Base-by-base conservation (phyloP, 2,113 vertebrate genomes). In the Chitala chitala region DNA sequence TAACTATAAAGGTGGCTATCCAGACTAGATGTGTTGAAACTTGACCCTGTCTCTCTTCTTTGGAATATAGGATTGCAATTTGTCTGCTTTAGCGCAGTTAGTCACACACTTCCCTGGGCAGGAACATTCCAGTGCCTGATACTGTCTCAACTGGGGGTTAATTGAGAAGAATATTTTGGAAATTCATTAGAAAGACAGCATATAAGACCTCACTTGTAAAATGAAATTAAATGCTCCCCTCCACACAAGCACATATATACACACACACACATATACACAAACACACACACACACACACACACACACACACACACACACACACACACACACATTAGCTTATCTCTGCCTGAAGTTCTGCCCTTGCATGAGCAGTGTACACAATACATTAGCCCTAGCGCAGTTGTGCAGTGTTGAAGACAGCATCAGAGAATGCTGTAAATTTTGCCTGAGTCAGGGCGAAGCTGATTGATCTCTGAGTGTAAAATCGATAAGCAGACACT, bases 391-490 rank as follows among this genome's bases (percentile, higher is more conserved):
- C 88, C 87, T 89, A 91, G 90, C 87, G 86, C 82, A n/a, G n/a
- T n/a, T n/a, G n/a, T n/a, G n/a, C 84, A 88, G 85, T 84, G 90
- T 91, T 91, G 68, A 68, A 80, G 90, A 90, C 89, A 69, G 83
- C 90, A 90, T 90, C 87, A 89, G 87, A 89, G 88, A 87, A 83
- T 79, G 88, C 88, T 92, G 93, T 94, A 95, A 92, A 96, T 98
- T 95, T 95, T 94, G 91, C 94, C 95, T 92, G 94, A 95, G 93
- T 96, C 94, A 94, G 94, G 92, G 86, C 90, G 92, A 95, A 93
- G 92, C 94, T 98, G 96, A 98, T 98, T 96, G 95, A 99, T 98
- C 94, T 96, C 93, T 90, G 92, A 94, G 92, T 92, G 93, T 96
- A 94, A 95, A 96, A 98, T 98, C 95, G 88, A 99, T 98, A 95